phyloP scores from a whole-genome alignment of 2,888 invertebrate species.

The Lepeophtheirus nordmannii region DNA sequence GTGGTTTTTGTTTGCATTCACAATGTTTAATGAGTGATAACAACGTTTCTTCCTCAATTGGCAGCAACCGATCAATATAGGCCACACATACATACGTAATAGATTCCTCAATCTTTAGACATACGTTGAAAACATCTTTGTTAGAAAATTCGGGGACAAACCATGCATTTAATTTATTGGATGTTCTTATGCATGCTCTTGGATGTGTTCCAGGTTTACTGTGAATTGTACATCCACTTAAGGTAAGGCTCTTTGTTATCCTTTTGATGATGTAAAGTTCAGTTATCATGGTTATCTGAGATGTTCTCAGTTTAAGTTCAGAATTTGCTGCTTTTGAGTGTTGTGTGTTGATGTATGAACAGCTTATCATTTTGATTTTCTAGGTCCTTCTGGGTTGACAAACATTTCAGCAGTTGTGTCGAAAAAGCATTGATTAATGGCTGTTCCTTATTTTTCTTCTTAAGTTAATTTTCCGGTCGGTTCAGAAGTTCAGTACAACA shows the following conservation, averaged over 20 bases:
- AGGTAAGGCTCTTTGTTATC: not conserved
- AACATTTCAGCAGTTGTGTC: no score
- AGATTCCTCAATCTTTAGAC: no score
- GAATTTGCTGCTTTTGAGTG: not conserved
- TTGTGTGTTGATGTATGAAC: not conserved
- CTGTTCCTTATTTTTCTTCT: no score
- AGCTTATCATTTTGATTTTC: constrained; percentile 7
- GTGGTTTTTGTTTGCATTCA: no score
- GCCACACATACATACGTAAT: no score
- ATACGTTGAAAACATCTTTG: not conserved
- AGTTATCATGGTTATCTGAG: constrained; percentile 3
- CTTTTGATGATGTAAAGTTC: not conserved
- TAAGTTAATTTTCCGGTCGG: no score
- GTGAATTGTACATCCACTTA: not conserved
- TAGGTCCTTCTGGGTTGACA: no score
- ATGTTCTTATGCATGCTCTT: not conserved
- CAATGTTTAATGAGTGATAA: no score
- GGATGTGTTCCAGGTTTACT: not conserved
- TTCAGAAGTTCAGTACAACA: no score
- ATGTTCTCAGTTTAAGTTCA: not conserved
- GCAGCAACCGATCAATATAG: no score
- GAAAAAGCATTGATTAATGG: not conserved
- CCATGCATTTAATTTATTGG: not conserved
- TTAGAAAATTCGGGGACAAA: not conserved
- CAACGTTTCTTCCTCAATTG: no score